Conservation (phyloP, 2,797 vertebrate genomes). For the Typhlichthys eigenmanni region DNA sequence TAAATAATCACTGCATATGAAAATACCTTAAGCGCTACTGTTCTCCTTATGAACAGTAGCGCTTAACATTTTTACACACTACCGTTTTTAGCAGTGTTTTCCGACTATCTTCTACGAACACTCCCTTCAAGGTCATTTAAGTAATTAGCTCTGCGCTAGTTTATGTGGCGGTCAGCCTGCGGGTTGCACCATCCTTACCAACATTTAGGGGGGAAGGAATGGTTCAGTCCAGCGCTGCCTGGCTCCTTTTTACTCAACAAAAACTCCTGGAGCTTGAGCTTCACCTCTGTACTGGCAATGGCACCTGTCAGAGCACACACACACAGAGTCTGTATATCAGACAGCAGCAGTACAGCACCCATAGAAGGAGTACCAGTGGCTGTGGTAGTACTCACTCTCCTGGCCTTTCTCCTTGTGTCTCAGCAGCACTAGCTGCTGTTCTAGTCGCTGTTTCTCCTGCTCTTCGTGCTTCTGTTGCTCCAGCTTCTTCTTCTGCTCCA, state of each 20-base stretch:
- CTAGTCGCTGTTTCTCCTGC: slow-evolving; percentile 90
- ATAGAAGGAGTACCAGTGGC: background rate
- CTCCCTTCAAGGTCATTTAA: slow-evolving; percentile 7
- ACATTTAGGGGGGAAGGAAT: slow-evolving; percentile 92
- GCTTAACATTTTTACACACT: no score
- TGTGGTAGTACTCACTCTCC: slow-evolving; percentile 60
- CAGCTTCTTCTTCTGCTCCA: slow-evolving; percentile 92
- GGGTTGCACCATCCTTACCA: slow-evolving; percentile 77
- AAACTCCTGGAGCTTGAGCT: slow-evolving; percentile 96
- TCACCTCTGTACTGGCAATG: slow-evolving; percentile 96
- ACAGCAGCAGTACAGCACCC: background rate
- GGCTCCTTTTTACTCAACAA: slow-evolving; percentile 93
- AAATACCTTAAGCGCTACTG: no score
- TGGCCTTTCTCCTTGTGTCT: slow-evolving; percentile 75
- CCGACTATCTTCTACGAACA: no score
- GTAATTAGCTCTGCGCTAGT: background rate
- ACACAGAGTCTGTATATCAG: slow-evolving; percentile 1
- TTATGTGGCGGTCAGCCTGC: background rate
- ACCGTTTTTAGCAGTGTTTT: no score
- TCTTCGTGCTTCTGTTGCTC: slow-evolving; percentile 92
- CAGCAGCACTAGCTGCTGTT: slow-evolving; percentile 85
- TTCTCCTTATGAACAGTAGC: no score
- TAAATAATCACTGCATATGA: no score
- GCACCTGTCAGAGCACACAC: slow-evolving; percentile 79
- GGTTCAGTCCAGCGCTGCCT: slow-evolving; percentile 84